Evolutionary conservation across 2,888 invertebrate genomes (phyloP).

Genomic region (Seira musarum): DNA sequence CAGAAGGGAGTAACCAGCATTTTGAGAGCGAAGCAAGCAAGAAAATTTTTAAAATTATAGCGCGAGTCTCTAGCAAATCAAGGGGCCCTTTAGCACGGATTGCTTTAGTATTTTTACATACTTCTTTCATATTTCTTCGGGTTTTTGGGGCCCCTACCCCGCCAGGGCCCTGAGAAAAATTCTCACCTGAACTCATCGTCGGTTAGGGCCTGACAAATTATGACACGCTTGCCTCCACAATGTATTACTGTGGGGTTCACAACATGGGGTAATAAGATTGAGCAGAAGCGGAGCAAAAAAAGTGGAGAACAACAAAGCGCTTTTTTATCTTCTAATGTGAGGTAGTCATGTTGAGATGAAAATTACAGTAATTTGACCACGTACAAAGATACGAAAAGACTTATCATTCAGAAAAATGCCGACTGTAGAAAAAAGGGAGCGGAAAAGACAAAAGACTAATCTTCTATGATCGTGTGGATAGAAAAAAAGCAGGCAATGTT

Average conservation of each 20-base stretch:
- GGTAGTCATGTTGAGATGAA: slow-evolving; percentile 56
- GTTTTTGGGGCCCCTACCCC: too few relatives aligned
- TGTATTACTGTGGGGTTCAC: not conserved
- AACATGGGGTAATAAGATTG: not conserved
- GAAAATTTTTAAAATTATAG: too few relatives aligned
- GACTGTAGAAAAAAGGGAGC: slow-evolving; percentile 36
- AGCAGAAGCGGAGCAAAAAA: not conserved
- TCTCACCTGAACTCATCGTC: too few relatives aligned
- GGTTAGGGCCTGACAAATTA: too few relatives aligned
- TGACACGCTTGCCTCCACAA: slow-evolving; percentile 36
- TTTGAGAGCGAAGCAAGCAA: too few relatives aligned
- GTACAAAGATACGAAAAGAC: slow-evolving; percentile 37
- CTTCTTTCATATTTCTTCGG: too few relatives aligned
- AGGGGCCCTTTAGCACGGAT: too few relatives aligned
- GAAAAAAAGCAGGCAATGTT: slow-evolving; percentile 20
- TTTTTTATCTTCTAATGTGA: slow-evolving; percentile 12
- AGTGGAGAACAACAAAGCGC: not conserved
- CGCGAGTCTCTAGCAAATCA: too few relatives aligned
- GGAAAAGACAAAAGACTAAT: slow-evolving; percentile 35
- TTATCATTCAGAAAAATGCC: slow-evolving; percentile 42
- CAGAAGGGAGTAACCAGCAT: too few relatives aligned
- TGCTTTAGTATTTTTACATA: too few relatives aligned
- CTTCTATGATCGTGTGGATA: slow-evolving; percentile 23
- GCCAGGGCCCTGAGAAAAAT: too few relatives aligned
- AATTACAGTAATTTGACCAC: slow-evolving; percentile 57